Conservation (phyloP, 2,113 vertebrate species). For the Athene noctua region DNA sequence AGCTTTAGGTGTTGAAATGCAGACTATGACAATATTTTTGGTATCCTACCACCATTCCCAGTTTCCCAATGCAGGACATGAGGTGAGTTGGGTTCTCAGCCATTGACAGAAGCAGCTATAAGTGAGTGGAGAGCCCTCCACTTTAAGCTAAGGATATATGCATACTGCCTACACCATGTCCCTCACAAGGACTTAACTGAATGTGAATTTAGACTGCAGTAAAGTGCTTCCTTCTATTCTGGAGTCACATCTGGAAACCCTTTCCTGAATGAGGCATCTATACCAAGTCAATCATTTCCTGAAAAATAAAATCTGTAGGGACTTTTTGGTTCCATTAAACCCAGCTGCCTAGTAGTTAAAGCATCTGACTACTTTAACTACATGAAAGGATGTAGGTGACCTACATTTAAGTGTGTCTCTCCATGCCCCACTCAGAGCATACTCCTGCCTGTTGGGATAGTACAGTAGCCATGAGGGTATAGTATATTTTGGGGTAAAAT, state of each 20-base stretch:
- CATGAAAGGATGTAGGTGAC: neutral
- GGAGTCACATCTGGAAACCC: constrained; percentile 25
- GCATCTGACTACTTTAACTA: neutral
- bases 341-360: neutral
- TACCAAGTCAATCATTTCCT: neutral
- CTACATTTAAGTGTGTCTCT: neutral
- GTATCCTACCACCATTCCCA: neutral
- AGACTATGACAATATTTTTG: neutral
- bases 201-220: neutral
- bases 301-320: neutral
- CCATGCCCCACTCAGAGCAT: neutral
- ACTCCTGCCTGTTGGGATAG: neutral
- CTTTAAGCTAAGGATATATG: neutral
- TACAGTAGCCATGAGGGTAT: neutral
- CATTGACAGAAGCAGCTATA: neutral
- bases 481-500: neutral
- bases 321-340: constrained; percentile 12
- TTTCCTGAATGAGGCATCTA: constrained; percentile 32
- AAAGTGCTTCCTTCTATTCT: constrained; percentile 16
- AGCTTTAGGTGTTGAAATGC: neutral
- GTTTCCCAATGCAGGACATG: neutral
- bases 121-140: neutral
- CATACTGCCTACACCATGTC: neutral
- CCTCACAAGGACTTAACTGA: neutral
- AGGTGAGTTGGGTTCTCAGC: neutral